phyloP scores from a whole-genome alignment of 2,113 vertebrate genomes.

The Oceanites oceanicus region DNA sequence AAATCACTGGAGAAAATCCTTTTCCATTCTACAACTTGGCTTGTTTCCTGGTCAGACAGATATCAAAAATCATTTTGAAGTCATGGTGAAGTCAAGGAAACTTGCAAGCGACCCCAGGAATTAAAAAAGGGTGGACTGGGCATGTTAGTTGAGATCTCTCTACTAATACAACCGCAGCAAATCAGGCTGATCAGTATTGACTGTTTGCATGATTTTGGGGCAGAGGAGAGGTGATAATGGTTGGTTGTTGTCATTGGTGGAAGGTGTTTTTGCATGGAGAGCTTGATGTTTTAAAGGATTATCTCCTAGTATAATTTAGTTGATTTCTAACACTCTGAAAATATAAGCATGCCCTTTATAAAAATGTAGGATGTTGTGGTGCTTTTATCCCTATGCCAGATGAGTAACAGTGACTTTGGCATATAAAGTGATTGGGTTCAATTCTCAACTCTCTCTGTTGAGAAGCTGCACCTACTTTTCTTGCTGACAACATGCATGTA shows the following conservation, averaged over 20 bases:
- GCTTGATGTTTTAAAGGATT: neutral
- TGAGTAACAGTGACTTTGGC: neutral
- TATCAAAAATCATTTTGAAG: neutral
- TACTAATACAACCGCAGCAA: neutral
- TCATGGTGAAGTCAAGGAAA: neutral
- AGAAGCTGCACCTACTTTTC: neutral
- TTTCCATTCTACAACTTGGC: neutral
- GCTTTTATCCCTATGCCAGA: neutral
- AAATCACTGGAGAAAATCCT: neutral
- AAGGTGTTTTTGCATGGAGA: neutral
- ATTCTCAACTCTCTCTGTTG: fast-evolving
- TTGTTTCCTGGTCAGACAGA: neutral
- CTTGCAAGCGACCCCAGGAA: neutral
- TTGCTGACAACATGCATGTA: neutral
- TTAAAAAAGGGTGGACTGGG: neutral
- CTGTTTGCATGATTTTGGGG: neutral
- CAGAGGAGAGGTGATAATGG: neutral
- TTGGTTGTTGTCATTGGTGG: neutral
- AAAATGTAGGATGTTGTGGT: neutral
- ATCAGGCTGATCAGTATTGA: neutral
- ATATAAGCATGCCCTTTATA: neutral
- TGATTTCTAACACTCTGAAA: neutral
- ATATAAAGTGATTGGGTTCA: neutral
- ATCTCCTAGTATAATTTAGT: neutral
- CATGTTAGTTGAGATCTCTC: neutral